A percentile compares a stretch with the other conserved stretches of the same genome.
Evolutionary conservation across 1,140 invertebrate genomes (phyloP).

Genomic region (Tetramorium simillimum): DNA sequence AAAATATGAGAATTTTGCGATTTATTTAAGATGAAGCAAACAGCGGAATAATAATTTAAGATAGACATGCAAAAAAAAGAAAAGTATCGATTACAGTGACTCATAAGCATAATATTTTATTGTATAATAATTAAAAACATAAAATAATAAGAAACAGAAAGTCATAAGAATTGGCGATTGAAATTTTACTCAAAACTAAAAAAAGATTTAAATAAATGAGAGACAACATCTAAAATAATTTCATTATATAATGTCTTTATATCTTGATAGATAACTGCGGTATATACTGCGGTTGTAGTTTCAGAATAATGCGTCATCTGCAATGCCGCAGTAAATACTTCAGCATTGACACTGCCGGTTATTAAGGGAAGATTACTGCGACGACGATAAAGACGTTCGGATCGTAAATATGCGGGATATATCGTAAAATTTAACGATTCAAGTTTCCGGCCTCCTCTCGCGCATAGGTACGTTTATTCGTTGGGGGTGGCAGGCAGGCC

Average conservation of each 20-base stretch:
- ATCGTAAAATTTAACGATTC: constrained; percentile 77
- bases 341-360: constrained; percentile 60
- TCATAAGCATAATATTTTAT: too few relatives aligned
- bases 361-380: constrained; percentile 19
- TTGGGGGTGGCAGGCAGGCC: not conserved
- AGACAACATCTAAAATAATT: not conserved
- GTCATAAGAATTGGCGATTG: not conserved
- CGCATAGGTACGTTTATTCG: not conserved
- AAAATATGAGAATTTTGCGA: not conserved
- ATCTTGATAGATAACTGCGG: constrained; percentile 7
- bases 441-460: constrained; percentile 57
- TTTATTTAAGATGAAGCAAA: not conserved
- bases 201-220: not conserved
- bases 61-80: not conserved
- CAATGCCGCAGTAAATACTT: constrained; percentile 54
- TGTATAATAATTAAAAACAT: not conserved
- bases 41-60: not conserved
- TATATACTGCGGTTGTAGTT: constrained; percentile 31
- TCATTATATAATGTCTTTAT: not conserved
- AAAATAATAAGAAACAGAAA: not conserved
- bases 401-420: constrained; percentile 73
- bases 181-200: not conserved
- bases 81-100: not conserved
- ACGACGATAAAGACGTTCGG: constrained; percentile 48
- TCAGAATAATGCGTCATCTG: constrained; percentile 67